Evolutionary conservation across 37 sponge, comb jelly and placozoan species (phyloP).

Genomic region (Spongilla lacustris): DNA sequence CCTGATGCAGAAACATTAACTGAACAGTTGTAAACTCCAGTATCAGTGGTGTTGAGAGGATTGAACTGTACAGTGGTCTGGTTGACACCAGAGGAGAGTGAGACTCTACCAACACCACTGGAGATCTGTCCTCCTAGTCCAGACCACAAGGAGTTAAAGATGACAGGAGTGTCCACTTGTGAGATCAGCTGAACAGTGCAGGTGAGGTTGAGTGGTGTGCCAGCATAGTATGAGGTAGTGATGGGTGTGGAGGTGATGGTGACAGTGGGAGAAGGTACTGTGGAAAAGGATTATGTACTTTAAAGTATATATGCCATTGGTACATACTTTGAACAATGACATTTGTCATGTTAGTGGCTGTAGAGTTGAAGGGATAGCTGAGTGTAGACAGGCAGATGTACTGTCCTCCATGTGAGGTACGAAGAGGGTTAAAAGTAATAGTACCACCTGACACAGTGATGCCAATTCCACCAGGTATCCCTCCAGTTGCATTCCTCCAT

Average conservation of each 20-base stretch:
- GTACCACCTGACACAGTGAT: not conserved
- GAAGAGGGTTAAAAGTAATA: slow-evolving; percentile 16
- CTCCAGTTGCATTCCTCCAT: not conserved
- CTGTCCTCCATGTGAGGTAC: slow-evolving; percentile 38
- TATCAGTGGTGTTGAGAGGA: not conserved
- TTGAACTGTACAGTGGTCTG: not conserved
- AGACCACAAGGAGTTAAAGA: not conserved
- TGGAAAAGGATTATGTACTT: not conserved
- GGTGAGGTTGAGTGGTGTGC: not conserved
- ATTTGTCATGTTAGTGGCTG: not conserved
- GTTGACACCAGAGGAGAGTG: not conserved
- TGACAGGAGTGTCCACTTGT: not conserved
- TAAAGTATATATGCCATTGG: not conserved
- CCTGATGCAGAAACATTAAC: not conserved
- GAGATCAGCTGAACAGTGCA: not conserved
- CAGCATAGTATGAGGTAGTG: not conserved
- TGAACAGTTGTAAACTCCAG: not conserved
- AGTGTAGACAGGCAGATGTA: slow-evolving; percentile 26
- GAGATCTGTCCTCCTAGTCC: not conserved
- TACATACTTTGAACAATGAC: not conserved
- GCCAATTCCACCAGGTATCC: not conserved
- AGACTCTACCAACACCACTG: not conserved
- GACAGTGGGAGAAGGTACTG: not conserved
- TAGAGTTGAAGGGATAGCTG: not conserved
- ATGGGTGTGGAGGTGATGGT: slow-evolving; percentile 1